Conservation (phyloP, 92 coral and sea anemone genomes). For the Heteractis magnifica region DNA sequence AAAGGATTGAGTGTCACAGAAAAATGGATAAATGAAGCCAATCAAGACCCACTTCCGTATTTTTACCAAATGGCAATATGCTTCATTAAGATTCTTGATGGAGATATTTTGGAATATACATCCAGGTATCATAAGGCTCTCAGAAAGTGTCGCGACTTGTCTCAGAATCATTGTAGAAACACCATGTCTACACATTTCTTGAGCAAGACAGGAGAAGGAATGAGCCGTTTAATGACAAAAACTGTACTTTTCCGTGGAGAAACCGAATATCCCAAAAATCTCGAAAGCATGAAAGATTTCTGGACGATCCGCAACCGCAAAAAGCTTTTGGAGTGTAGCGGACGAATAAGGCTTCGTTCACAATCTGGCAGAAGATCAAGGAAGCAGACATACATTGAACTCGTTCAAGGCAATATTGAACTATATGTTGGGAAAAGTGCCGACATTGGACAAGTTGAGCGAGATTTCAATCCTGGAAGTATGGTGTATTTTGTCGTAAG, state of each 20-base stretch:
- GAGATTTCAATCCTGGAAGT: slow-evolving; percentile 60
- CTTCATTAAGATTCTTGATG: slow-evolving; percentile 71
- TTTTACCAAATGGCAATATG: slow-evolving; percentile 72
- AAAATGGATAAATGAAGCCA: slow-evolving; percentile 51
- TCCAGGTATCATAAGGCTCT: slow-evolving; percentile 49
- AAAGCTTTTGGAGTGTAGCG: slow-evolving; percentile 77
- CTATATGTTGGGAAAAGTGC: slow-evolving; percentile 81
- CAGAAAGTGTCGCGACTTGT: slow-evolving; percentile 53
- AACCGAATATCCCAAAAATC: slow-evolving; percentile 39
- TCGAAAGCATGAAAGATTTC: slow-evolving; percentile 40
- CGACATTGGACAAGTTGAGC: slow-evolving; percentile 71
- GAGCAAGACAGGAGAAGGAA: slow-evolving; percentile 59
- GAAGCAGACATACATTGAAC: slow-evolving; percentile 61
- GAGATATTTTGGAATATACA: slow-evolving; percentile 39
- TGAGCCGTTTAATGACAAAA: slow-evolving; percentile 65
- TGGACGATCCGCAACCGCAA: slow-evolving; percentile 57
- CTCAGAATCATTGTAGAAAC: slow-evolving; percentile 63
- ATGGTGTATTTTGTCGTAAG: slow-evolving; percentile 88
- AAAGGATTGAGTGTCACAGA: slow-evolving; percentile 61
- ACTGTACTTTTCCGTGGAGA: slow-evolving; percentile 57
- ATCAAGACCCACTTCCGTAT: slow-evolving; percentile 57
- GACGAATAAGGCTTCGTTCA: slow-evolving; percentile 57
- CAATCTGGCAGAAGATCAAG: slow-evolving; percentile 38
- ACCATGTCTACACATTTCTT: slow-evolving; percentile 51
- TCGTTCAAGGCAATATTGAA: slow-evolving; percentile 74